These are phyloP conservation scores for Calephelis nemesis DNA, from an alignment of 1,140 invertebrate species.

Conservation along the genomic window DNA sequence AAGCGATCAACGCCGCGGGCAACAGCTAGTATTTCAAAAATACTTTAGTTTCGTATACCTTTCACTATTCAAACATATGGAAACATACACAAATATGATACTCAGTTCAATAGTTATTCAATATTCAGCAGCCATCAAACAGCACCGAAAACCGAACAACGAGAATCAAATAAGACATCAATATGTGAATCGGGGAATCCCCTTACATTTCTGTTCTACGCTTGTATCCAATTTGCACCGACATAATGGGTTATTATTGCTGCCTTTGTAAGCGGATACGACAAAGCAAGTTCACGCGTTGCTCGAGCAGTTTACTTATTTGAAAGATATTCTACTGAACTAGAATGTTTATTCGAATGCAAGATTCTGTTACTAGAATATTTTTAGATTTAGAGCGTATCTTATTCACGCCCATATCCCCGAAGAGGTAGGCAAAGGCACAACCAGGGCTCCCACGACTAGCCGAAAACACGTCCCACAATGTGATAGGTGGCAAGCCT, in stretches of 20 bases:
- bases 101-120: not conserved
- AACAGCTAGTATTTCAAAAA: no score
- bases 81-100: no score
- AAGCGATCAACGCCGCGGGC: no score
- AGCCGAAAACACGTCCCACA: no score
- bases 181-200: slow-evolving; percentile 13
- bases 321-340: slow-evolving; percentile 13
- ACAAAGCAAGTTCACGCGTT: slow-evolving; percentile 11
- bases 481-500: no score
- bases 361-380: not conserved
- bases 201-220: slow-evolving; percentile 5
- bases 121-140: slow-evolving; percentile 15
- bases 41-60: no score
- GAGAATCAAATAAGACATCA: slow-evolving; percentile 17
- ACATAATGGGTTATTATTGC: slow-evolving; percentile 15
- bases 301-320: not conserved
- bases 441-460: no score
- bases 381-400: no score
- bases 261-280: slow-evolving; percentile 15
- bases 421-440: no score
- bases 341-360: not conserved
- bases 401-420: no score
- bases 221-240: slow-evolving; percentile 14
- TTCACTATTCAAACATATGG: no score
- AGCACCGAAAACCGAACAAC: not conserved